Percentiles rank a stretch among this genome's conserved stretches.
These are phyloP conservation scores for Yponomeuta evonymella DNA, from an alignment of 2,888 invertebrate species.

Conservation along the genomic window DNA sequence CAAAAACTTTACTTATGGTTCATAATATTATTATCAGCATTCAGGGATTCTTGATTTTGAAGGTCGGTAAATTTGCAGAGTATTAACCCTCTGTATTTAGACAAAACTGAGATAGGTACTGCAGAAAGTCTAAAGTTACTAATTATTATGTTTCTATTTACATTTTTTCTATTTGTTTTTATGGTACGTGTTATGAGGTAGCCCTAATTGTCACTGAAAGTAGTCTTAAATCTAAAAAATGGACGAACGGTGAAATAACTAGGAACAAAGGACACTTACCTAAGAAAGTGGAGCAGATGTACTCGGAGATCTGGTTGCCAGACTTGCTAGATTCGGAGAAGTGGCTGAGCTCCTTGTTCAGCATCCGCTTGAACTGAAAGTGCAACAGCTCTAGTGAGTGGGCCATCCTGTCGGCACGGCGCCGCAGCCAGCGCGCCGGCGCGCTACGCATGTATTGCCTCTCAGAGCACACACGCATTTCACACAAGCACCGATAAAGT, in stretches of 20 bases:
- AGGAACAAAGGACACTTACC: constrained; percentile 80
- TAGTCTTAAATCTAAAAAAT: not conserved
- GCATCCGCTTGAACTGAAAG: constrained; percentile 98
- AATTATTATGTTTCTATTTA: no score
- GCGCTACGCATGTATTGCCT: constrained; percentile 57
- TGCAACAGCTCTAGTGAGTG: constrained; percentile 66
- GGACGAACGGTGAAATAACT: not conserved
- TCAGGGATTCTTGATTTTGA: no score
- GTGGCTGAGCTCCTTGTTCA: constrained; percentile 99
- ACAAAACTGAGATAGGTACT: no score
- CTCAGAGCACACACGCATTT: constrained; percentile 69
- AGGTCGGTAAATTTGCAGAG: no score
- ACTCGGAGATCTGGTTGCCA: constrained; percentile 99
- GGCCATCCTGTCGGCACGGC: constrained; percentile 55
- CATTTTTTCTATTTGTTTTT: no score
- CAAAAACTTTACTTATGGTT: no score
- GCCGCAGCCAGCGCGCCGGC: constrained; percentile 56
- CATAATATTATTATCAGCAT: no score
- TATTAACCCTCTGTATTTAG: no score
- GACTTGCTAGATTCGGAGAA: constrained; percentile 99
- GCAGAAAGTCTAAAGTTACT: no score
- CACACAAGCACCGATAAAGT: constrained; percentile 30
- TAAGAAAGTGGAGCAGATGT: constrained; percentile 99
- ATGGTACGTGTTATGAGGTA: no score
- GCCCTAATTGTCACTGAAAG: not conserved